A percentile compares a stretch with the other conserved stretches of the same genome.
Evolutionary conservation across 2,888 invertebrate genomes (phyloP).

Genomic region (Heliconius aoede): DNA sequence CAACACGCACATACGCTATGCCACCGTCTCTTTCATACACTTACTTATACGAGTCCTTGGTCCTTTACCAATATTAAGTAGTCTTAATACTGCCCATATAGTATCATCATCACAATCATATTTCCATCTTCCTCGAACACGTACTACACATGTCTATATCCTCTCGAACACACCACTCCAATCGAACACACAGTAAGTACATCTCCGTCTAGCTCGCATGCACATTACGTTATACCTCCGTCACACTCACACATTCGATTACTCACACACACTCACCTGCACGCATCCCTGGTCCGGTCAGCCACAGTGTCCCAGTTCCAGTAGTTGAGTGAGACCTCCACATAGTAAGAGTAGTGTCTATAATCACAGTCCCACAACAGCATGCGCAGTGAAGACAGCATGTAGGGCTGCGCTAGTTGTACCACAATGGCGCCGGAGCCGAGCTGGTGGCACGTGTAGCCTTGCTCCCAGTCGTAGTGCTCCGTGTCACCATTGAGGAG

Average conservation of each 20-base stretch:
- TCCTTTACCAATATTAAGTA: too few relatives aligned
- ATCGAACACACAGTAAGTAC: too few relatives aligned
- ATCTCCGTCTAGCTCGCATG: not conserved
- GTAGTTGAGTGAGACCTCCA: constrained; percentile 96
- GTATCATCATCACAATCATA: too few relatives aligned
- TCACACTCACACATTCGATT: too few relatives aligned
- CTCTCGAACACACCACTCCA: too few relatives aligned
- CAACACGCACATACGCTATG: not conserved
- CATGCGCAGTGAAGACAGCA: constrained; percentile 94
- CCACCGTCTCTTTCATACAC: not conserved
- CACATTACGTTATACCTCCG: too few relatives aligned
- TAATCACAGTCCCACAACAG: constrained; percentile 99
- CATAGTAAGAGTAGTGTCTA: constrained; percentile 97
- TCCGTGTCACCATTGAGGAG: constrained; percentile 97
- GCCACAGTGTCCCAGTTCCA: constrained; percentile 96
- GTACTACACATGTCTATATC: too few relatives aligned
- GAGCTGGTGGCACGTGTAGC: constrained; percentile 98
- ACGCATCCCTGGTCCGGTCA: constrained; percentile 93
- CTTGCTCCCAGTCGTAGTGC: constrained; percentile 99
- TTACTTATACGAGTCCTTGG: not conserved
- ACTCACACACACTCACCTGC: constrained; percentile 75
- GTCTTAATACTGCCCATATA: too few relatives aligned
- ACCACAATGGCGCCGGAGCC: constrained; percentile 97
- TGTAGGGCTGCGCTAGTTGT: constrained; percentile 97
- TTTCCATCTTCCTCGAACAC: too few relatives aligned